phyloP scores from a whole-genome alignment of 2,888 invertebrate species.

The Torymus tubicola region DNA sequence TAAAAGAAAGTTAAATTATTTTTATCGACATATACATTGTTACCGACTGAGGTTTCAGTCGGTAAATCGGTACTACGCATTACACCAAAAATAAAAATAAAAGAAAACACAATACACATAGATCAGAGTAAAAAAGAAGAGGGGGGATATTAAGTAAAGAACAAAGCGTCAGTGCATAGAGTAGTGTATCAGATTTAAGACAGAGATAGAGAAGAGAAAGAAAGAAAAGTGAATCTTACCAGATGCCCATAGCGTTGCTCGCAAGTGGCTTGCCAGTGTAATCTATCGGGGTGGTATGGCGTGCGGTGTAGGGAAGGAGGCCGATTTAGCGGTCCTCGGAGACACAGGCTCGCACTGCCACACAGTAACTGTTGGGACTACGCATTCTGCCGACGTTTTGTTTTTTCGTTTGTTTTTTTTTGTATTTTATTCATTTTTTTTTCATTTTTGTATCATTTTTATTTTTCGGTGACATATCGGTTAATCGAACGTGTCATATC shows the following conservation, averaged over 20 bases:
- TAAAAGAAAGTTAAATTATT: no score
- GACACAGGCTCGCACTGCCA: conserved; percentile 76
- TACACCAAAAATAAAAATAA: background rate
- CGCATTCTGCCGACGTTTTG: conserved; percentile 69
- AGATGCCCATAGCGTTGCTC: conserved; percentile 71
- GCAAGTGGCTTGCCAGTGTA: conserved; percentile 71
- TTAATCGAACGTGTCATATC: conserved; percentile 24
- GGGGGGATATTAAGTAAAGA: conserved; percentile 19
- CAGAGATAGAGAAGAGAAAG: conserved; percentile 44
- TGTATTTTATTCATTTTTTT: conserved; percentile 15
- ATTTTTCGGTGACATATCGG: conserved; percentile 5
- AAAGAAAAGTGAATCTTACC: conserved; percentile 72
- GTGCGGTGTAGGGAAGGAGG: conserved; percentile 75
- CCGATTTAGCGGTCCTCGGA: conserved; percentile 76
- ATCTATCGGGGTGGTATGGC: conserved; percentile 75
- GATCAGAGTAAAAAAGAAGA: background rate
- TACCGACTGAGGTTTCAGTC: no score
- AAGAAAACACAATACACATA: background rate
- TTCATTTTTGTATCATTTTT: conserved; percentile 4
- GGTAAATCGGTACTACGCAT: no score
- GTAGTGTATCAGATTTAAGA: conserved; percentile 51
- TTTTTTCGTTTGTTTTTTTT: conserved; percentile 37
- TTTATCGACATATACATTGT: no score
- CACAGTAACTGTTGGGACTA: conserved; percentile 76
- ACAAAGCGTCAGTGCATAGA: conserved; percentile 60